Base-by-base conservation (phyloP, 2,797 vertebrate genomes). In the Danio tinwini region DNA sequence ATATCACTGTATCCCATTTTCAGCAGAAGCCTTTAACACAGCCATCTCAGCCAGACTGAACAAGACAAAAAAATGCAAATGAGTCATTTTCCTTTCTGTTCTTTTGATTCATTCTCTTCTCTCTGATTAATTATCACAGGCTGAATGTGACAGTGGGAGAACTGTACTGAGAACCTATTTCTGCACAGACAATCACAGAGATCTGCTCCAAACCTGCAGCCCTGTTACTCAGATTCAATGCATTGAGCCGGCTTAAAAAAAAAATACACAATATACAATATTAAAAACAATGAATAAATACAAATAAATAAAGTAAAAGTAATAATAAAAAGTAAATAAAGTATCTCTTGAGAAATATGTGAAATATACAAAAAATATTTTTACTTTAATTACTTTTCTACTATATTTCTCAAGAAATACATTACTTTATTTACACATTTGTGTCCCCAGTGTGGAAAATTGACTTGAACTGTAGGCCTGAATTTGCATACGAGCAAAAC, bases 71-170 rank as follows among this genome's bases (percentile, higher is more conserved):
- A 29, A 70, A 72, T 52, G 4, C 67, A 76, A 69, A 70, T 53
- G 55, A 63, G 50, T 55, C 44, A 74, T 67, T 63, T 42, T 4
- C 13, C n/a, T 19, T 64, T 67, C 44, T 0, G 7, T 78, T 29
- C 21, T 49, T 64, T 40, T 61, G 65, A 81, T 86, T 83, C 83
- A 83, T 86, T 87, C 88, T 88, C 76, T 82, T 87, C 88, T 88
- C 76, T 82, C 78, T 88, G 89, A 90, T 92, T 85, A 88, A 91
- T 90, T 86, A 88, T 77, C 81, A 64, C 74, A 84, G 37, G 88
- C 89, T 89, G 82, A 90, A 90, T 84, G 81, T 81, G 83, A 37
- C 85, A 44, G 78, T 0, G 11, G 84, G 85, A 85, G 88, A 90
- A 86, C 81, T 85, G 59, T 21, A 78, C 65, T 63, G 40, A 59